Evolutionary conservation across 2,113 vertebrate genomes (phyloP).

Genomic region (Ibidorhyncha struthersii): DNA sequence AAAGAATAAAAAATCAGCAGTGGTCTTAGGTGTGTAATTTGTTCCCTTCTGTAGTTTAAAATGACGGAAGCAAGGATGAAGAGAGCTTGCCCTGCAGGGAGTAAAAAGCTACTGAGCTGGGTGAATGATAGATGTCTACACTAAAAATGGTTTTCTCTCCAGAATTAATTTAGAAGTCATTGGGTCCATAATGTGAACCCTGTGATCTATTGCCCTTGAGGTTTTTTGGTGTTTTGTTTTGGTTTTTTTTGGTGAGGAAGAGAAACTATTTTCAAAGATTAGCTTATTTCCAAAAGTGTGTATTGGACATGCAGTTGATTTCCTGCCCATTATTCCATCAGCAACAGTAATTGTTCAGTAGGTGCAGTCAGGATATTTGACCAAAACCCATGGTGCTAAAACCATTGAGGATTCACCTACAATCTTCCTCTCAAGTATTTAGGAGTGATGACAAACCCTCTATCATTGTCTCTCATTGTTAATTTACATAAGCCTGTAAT

Average conservation of each 20-base stretch:
- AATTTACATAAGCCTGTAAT: background rate
- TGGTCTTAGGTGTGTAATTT: background rate
- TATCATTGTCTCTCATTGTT: background rate
- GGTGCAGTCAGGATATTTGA: background rate
- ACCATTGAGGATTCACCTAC: background rate
- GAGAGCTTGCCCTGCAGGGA: slow-evolving; percentile 25
- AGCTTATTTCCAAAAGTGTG: background rate
- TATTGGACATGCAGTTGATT: background rate
- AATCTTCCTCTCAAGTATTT: background rate
- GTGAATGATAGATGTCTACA: slow-evolving; percentile 25
- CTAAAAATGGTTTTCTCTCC: slow-evolving; percentile 18
- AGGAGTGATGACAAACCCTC: background rate
- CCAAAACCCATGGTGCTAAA: background rate
- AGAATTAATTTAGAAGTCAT: background rate
- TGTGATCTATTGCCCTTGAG: background rate
- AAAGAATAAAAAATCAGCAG: background rate
- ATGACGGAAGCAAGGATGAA: slow-evolving; percentile 13
- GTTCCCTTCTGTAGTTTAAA: slow-evolving; percentile 4
- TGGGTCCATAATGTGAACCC: background rate
- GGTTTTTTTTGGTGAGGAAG: background rate
- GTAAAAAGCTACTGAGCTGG: slow-evolving; percentile 12
- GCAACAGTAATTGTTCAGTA: background rate
- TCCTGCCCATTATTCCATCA: background rate
- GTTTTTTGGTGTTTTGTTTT: background rate
- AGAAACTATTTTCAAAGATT: background rate